Evolutionary conservation across 2,113 vertebrate species (phyloP).

Genomic region (Laticauda colubrina): DNA sequence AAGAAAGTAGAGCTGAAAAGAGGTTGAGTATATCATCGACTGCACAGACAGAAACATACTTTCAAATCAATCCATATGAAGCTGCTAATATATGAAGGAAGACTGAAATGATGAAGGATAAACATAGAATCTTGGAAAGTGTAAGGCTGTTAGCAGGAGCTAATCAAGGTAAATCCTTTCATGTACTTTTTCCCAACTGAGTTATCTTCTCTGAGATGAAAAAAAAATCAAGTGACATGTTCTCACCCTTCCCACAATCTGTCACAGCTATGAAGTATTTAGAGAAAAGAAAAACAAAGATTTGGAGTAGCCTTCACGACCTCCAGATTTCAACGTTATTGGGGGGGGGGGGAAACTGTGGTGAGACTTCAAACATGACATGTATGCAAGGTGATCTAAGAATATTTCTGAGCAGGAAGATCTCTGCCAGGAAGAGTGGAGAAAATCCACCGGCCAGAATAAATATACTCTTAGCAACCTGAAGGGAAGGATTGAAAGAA

Average conservation of each 20-base stretch:
- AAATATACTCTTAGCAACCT: neutral
- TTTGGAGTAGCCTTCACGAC: neutral
- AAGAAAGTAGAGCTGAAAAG: neutral
- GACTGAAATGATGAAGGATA: neutral
- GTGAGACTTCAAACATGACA: neutral
- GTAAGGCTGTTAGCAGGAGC: neutral
- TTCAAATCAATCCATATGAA: neutral
- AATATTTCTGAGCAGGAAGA: neutral
- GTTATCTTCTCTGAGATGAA: neutral
- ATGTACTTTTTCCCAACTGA: neutral
- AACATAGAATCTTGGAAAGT: neutral
- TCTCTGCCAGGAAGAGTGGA: neutral
- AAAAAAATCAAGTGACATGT: neutral
- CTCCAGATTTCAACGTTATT: neutral
- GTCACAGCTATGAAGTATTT: neutral
- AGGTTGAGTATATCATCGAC: neutral
- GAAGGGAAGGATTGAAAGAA: neutral
- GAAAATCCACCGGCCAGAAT: neutral
- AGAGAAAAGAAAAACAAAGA: neutral
- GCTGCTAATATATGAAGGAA: neutral
- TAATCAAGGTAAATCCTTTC: neutral
- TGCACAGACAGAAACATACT: neutral
- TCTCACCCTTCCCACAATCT: neutral
- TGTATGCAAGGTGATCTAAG: neutral
- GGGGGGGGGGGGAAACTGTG: neutral